These are phyloP conservation scores for Oncorhynchus kisutch DNA, from an alignment of 2,113 vertebrate genomes.

Conservation along the genomic window DNA sequence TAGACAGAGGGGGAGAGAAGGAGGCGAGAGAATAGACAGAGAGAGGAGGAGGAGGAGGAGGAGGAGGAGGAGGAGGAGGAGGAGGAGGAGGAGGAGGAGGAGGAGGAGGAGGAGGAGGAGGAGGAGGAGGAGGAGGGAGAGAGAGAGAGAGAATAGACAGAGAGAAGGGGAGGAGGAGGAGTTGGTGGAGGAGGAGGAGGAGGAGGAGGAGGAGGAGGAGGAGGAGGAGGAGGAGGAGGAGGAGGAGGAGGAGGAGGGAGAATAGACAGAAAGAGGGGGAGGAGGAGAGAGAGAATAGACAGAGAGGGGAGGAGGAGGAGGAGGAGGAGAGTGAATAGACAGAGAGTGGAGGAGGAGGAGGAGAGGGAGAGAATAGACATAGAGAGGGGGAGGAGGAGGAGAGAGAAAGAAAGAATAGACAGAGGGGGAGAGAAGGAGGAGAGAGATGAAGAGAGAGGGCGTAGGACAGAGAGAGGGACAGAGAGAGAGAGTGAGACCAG, in stretches of 20 bases:
- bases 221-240: neutral
- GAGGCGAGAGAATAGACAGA: too few relatives aligned
- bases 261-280: neutral
- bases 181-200: too few relatives aligned
- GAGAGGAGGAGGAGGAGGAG: neutral
- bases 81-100: constrained; percentile 4
- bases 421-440: neutral
- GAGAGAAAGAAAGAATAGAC: too few relatives aligned
- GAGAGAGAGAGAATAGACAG: too few relatives aligned
- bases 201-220: too few relatives aligned
- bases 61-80: neutral
- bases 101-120: neutral
- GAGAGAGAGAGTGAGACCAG: neutral
- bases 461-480: neutral
- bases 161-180: too few relatives aligned
- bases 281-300: constrained; percentile 7
- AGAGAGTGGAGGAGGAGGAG: too few relatives aligned
- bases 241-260: neutral
- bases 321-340: too few relatives aligned
- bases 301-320: neutral
- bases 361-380: too few relatives aligned
- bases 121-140: too few relatives aligned
- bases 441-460: neutral
- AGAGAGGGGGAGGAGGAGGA: too few relatives aligned
- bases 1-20: too few relatives aligned